phyloP scores from a whole-genome alignment of 2,113 vertebrate species.

The Parotia lawesii region DNA sequence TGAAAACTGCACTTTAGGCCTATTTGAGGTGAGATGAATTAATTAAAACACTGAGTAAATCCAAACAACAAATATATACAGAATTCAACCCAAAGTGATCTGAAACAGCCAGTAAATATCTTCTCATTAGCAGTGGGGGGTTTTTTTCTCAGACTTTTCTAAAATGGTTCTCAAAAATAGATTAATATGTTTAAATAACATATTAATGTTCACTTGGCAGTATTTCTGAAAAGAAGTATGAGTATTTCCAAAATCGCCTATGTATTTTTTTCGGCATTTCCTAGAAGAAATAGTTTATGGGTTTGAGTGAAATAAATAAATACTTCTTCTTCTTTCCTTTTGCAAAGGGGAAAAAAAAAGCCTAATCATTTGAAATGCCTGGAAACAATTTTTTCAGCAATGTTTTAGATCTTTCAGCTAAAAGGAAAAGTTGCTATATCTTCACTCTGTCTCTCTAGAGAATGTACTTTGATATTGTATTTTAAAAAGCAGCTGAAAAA shows the following conservation, averaged over 20 bases:
- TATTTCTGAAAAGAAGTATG: background rate
- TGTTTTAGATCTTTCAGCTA: background rate
- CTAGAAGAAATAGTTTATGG: background rate
- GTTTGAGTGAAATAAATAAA: background rate
- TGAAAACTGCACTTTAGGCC: background rate
- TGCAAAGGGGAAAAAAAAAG: background rate
- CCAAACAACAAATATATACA: background rate
- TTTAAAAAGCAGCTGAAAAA: background rate
- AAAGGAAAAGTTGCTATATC: background rate
- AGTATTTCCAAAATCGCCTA: background rate
- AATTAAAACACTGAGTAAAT: slow-evolving; percentile 8
- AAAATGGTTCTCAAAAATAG: background rate
- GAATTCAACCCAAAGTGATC: background rate
- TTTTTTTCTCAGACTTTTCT: background rate
- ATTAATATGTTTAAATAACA: background rate
- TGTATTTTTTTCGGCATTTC: background rate
- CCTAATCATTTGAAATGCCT: background rate
- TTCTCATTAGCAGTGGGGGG: background rate
- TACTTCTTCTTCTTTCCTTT: background rate
- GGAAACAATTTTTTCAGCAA: background rate
- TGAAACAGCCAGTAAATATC: background rate
- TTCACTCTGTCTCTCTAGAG: background rate
- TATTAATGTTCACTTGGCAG: background rate
- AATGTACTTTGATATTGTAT: background rate
- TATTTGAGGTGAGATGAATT: background rate